Evolutionary conservation across 2,888 invertebrate genomes (phyloP).

Genomic region (Orthosia gracilis): DNA sequence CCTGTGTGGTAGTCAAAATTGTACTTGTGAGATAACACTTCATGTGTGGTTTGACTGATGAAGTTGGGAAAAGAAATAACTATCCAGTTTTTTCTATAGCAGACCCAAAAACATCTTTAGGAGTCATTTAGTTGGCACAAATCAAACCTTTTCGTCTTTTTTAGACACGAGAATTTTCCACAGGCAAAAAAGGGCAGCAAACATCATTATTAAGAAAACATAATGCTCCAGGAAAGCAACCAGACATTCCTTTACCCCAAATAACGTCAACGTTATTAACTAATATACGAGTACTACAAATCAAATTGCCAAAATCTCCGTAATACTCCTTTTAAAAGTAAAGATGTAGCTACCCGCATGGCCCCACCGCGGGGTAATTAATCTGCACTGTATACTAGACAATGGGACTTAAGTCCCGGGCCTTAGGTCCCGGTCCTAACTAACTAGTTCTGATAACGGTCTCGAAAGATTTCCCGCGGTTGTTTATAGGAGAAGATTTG

Average conservation of each 20-base stretch:
- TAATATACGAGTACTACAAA: not conserved
- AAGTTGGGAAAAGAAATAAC: no score
- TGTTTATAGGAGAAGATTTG: constrained; percentile 34
- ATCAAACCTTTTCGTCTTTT: no score
- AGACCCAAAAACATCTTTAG: no score
- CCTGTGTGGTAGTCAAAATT: not conserved
- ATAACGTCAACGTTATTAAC: not conserved
- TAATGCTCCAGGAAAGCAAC: no score
- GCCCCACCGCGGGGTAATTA: constrained; percentile 58
- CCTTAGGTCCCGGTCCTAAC: constrained; percentile 45
- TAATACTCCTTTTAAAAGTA: constrained; percentile 41
- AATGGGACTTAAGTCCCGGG: constrained; percentile 50
- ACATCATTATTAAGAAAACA: no score
- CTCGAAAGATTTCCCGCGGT: constrained; percentile 28
- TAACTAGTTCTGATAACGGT: constrained; percentile 53
- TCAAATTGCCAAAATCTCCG: constrained; percentile 22
- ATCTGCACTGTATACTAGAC: constrained; percentile 60
- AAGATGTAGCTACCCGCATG: constrained; percentile 66
- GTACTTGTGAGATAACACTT: no score
- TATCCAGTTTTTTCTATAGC: no score
- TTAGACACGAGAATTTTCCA: no score
- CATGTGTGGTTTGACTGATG: no score
- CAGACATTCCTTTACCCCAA: no score
- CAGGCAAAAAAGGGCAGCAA: no score
- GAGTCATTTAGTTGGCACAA: no score